Conservation (phyloP, 2,113 vertebrate genomes). For the Tinamus guttatus region DNA sequence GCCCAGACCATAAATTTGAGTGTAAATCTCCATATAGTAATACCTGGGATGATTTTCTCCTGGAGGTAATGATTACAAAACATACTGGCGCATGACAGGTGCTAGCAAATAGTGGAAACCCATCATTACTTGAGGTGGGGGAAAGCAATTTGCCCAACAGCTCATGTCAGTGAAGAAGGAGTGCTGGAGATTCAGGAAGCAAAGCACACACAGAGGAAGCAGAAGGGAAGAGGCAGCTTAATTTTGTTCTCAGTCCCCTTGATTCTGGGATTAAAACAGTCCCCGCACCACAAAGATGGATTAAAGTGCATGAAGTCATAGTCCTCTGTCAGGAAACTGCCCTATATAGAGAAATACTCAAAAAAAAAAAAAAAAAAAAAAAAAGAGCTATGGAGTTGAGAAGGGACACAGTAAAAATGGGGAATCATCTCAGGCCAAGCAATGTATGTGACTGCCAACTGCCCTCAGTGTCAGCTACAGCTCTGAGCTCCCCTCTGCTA, state of each 20-base stretch:
- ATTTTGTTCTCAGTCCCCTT: not conserved
- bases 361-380: rapidly evolving
- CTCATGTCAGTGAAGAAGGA: not conserved
- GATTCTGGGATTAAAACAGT: not conserved
- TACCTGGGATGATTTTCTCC: not conserved
- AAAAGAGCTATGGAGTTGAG: not conserved
- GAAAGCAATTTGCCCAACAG: not conserved
- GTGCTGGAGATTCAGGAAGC: not conserved
- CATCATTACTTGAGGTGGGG: not conserved
- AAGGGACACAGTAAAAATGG: rapidly evolving
- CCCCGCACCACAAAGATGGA: not conserved
- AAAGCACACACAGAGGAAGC: not conserved
- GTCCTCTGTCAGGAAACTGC: not conserved
- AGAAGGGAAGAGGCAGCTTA: not conserved
- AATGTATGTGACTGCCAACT: not conserved
- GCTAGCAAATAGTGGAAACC: not conserved
- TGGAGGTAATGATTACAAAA: not conserved
- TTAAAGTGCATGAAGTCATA: not conserved
- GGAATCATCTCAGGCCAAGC: rapidly evolving
- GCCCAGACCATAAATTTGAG: not conserved
- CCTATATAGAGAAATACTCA: not conserved
- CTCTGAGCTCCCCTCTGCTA: not conserved
- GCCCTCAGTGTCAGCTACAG: not conserved
- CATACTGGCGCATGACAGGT: not conserved
- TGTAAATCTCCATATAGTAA: not conserved